Conservation (phyloP, 1,140 invertebrate species). For the Hesperophylax magnus region DNA sequence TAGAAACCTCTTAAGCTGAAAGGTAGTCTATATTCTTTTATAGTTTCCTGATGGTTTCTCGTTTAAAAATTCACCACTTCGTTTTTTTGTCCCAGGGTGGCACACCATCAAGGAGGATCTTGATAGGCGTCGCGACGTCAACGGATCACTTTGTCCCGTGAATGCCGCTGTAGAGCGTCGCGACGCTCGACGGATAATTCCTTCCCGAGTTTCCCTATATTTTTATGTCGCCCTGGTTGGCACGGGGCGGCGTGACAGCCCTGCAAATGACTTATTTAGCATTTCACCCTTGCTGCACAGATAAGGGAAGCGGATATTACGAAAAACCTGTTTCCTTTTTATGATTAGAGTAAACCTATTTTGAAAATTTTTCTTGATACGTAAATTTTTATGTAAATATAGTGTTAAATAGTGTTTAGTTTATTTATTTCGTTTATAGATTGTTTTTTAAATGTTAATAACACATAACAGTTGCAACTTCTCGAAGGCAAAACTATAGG, state of each 20-base stretch:
- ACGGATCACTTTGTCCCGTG: constrained; percentile 33
- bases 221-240: constrained; percentile 27
- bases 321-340: constrained; percentile 7
- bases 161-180: constrained; percentile 24
- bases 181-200: constrained; percentile 15
- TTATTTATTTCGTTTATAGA: too few species aligned
- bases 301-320: constrained; percentile 27
- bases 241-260: background rate
- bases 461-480: too few species aligned
- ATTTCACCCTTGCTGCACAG: constrained; percentile 8
- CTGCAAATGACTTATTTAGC: constrained; percentile 29
- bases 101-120: constrained; percentile 37
- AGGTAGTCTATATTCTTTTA: constrained; percentile 6
- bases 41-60: constrained; percentile 11
- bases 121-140: constrained; percentile 43
- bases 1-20: background rate
- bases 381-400: background rate
- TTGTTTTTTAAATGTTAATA: too few species aligned
- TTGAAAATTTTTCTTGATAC: background rate
- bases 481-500: too few species aligned
- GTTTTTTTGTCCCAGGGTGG: constrained; percentile 1
- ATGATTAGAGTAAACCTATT: background rate
- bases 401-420: too few species aligned
- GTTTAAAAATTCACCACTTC: constrained; percentile 48
- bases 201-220: constrained; percentile 28